These are phyloP conservation scores for Podargus strigoides DNA, from an alignment of 2,797 vertebrate genomes.

Conservation along the genomic window DNA sequence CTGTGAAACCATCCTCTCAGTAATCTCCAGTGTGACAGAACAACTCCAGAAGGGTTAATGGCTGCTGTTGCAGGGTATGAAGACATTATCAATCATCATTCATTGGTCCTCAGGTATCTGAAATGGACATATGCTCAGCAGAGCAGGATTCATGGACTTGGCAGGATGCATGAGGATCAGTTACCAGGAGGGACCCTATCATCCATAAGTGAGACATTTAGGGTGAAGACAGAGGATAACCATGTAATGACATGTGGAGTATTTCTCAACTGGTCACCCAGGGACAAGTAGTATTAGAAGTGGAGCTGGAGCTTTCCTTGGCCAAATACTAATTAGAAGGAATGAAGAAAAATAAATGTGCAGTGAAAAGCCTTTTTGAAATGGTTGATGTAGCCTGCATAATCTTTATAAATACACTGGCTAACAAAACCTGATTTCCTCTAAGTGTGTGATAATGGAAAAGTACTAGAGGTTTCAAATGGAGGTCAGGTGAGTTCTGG, in stretches of 20 bases:
- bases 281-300: background rate
- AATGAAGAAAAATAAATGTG: background rate
- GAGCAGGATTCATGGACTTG: background rate
- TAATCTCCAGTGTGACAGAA: background rate
- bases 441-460: background rate
- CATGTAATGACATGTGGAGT: background rate
- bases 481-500: background rate
- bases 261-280: background rate
- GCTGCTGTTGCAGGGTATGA: background rate
- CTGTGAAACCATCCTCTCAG: background rate
- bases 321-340: background rate
- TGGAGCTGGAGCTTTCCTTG: background rate
- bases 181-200: background rate
- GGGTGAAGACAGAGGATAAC: background rate
- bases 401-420: background rate
- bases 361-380: background rate
- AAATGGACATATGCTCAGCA: background rate
- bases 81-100: background rate
- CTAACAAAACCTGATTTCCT: background rate
- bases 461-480: background rate
- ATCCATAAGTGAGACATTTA: background rate
- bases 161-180: background rate
- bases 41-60: background rate
- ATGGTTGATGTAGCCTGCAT: background rate
- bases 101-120: background rate